Conservation (phyloP, 1,140 invertebrate genomes). For the Drosophila watanabei region DNA sequence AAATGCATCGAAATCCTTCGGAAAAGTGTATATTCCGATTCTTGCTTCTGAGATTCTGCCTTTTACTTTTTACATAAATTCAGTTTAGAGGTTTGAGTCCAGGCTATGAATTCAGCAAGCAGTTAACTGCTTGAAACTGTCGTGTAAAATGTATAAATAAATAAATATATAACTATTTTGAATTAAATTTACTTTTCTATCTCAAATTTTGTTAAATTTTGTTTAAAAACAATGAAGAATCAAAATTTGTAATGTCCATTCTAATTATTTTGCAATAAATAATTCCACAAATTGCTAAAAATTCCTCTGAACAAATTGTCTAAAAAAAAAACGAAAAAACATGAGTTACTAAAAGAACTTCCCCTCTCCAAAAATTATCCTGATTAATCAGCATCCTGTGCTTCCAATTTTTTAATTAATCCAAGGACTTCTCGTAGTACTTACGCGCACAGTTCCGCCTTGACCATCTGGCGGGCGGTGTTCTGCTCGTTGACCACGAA, state of each 20-base stretch:
- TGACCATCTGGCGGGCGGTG: slow-evolving; percentile 92
- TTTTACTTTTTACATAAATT: background rate
- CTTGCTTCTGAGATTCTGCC: too few relatives aligned
- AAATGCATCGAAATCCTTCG: too few relatives aligned
- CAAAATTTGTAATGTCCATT: too few relatives aligned
- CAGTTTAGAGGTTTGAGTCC: background rate
- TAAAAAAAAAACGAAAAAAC: background rate
- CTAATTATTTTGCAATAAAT: background rate
- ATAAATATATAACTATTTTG: too few relatives aligned
- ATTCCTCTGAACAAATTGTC: background rate
- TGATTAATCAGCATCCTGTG: background rate
- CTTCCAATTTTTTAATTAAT: background rate
- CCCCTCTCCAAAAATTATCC: background rate
- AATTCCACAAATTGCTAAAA: too few relatives aligned
- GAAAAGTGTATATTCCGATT: too few relatives aligned
- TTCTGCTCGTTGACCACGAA: slow-evolving; percentile 94
- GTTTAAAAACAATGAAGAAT: too few relatives aligned
- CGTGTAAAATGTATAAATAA: background rate
- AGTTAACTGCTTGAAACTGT: slow-evolving; percentile 1
- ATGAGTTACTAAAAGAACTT: background rate
- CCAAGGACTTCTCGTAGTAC: slow-evolving; percentile 77
- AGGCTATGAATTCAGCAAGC: background rate
- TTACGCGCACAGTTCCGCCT: slow-evolving; percentile 94
- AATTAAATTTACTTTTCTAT: too few relatives aligned
- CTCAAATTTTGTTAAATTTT: too few relatives aligned